Conservation (phyloP, 2,113 vertebrate species). For the Bubo blakistoni region DNA sequence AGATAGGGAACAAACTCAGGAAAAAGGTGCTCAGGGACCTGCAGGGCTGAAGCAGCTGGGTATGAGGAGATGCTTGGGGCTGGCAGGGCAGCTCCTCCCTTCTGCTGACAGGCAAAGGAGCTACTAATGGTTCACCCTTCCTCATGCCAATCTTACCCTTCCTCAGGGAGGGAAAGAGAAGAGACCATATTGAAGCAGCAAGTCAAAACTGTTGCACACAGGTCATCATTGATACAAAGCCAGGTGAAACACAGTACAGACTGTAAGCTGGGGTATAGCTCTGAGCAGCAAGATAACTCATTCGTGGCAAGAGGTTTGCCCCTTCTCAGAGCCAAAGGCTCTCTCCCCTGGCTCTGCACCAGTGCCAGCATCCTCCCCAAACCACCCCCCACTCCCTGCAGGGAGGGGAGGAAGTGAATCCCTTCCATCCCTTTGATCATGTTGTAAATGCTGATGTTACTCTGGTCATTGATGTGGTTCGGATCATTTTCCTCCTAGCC, state of each 20-base stretch:
- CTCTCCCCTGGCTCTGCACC: not conserved
- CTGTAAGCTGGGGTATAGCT: not conserved
- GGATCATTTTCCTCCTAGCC: constrained; percentile 88
- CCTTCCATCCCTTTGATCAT: not conserved
- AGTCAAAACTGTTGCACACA: not conserved
- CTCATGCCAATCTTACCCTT: not conserved
- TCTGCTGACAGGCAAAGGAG: not conserved
- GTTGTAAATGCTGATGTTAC: constrained; percentile 68
- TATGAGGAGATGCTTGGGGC: not conserved
- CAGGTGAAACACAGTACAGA: not conserved
- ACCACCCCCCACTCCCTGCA: not conserved
- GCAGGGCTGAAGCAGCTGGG: not conserved
- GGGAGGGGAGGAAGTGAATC: not conserved
- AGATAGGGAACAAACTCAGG: not conserved
- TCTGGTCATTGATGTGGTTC: constrained; percentile 92
- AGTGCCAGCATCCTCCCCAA: not conserved
- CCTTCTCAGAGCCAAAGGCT: not conserved
- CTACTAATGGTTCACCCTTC: not conserved
- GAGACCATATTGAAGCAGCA: not conserved
- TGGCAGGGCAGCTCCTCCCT: not conserved
- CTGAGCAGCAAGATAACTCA: not conserved
- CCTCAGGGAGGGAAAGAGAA: not conserved
- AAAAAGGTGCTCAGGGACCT: not conserved
- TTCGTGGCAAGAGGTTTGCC: not conserved
- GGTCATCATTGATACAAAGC: not conserved